Base-by-base conservation (phyloP, 2,888 invertebrate species). In the Leucoma salicis region DNA sequence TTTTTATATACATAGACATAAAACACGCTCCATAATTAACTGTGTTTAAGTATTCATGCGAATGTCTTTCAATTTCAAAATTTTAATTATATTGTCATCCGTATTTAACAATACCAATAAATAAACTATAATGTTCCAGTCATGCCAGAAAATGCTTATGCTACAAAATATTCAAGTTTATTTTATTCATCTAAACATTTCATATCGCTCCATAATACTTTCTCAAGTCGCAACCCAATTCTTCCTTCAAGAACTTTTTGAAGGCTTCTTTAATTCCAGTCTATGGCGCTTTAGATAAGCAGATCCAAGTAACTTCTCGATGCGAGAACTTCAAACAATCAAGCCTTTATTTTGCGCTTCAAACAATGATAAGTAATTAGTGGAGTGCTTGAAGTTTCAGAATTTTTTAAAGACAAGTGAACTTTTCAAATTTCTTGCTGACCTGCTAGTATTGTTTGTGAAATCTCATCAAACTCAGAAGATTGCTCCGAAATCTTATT, bases 321-420 rank as follows among this genome's bases (percentile, higher is more conserved):
- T 66, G 70, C 60, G 61, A 70, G 50, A 74, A 82, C 77, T 84
- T 78, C 68, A 73, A 77, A 82, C 78, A 82, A 82, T 84, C 73
- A 82, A 78, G 67, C 77, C 78, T 82, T 82, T 79, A 79, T 80
- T 77, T 76, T 57, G 65, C 72, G 55, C 66, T 70, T 56, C 61
- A 51, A 66, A 84, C 84, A 84, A 85, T 82, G 69, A 64, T 71
- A 77, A 75, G 74, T 82, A 85, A 87, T 86, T 87, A 85, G 78
- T 68, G 52, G 63, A 66, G 64, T 57, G 64, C 60, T 59, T 70
- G 70, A 71, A 68, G 65, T 60, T 70, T 59, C 51, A 55, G 54
- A 59, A 70, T 75, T 77, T 31, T 76, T 74, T 63, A n/a, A n/a
- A n/a, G n/a, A n/a, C 41, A 66, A 66, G 53, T 56, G 74, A 81